Evolutionary conservation across 64 coral and sea anemone species (phyloP).

Genomic region (Hydrozoanthus tunicans): DNA sequence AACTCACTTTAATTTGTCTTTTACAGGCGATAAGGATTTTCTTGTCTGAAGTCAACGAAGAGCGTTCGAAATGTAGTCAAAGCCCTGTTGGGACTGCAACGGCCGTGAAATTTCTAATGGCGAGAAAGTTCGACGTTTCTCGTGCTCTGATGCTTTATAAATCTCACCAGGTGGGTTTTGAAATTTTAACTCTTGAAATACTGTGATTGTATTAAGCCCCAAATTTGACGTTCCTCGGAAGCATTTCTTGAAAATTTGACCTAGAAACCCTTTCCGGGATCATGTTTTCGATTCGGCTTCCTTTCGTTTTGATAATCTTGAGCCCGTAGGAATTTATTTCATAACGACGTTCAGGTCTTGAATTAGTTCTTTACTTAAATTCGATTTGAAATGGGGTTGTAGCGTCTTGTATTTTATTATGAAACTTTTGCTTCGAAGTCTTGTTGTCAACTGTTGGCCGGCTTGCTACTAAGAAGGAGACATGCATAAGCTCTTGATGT

Average conservation of each 20-base stretch:
- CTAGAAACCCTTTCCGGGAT: not conserved
- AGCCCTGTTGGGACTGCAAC: slow-evolving; percentile 49
- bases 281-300: not conserved
- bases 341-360: not conserved
- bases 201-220: not conserved
- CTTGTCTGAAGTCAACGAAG: slow-evolving; percentile 49
- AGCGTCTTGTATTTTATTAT: not conserved
- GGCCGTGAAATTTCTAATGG: slow-evolving; percentile 53
- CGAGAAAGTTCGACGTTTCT: slow-evolving; percentile 41
- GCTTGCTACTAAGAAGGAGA: not conserved
- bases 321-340: slow-evolving; percentile 28
- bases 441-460: not conserved
- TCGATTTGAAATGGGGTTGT: not conserved
- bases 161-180: slow-evolving; percentile 17
- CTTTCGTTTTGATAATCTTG: not conserved
- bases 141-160: slow-evolving; percentile 43
- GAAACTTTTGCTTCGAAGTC: not conserved
- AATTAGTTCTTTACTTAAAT: not conserved
- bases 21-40: slow-evolving; percentile 46
- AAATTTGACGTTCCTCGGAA: not conserved
- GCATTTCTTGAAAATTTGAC: not conserved
- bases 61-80: slow-evolving; percentile 10
- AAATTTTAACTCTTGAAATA: not conserved
- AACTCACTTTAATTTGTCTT: slow-evolving; percentile 6
- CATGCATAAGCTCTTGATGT: not conserved